phyloP scores from a whole-genome alignment of 2,113 vertebrate genomes.

The Syngnathus floridae region DNA sequence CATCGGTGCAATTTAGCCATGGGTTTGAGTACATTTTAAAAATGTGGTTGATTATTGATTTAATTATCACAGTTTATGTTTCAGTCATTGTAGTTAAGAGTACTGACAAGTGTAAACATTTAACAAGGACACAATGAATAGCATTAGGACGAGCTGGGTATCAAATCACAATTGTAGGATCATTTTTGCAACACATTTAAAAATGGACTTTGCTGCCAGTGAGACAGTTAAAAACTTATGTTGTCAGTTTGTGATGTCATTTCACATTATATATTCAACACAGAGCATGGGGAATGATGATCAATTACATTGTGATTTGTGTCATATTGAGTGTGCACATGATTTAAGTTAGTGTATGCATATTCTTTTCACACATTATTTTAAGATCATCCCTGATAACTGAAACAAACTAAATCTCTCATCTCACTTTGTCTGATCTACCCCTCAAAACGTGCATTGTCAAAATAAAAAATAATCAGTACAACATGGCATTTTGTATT shows the following conservation, averaged over 20 bases:
- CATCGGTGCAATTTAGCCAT: neutral
- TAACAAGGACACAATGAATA: neutral
- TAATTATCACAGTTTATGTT: neutral
- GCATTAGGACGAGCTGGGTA: neutral
- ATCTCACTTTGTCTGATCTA: neutral
- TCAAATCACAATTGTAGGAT: neutral
- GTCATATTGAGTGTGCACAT: neutral
- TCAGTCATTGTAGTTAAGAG: neutral
- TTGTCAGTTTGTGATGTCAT: neutral
- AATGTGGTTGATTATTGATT: neutral
- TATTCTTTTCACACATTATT: neutral
- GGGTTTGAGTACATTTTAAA: neutral
- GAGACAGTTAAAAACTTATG: neutral
- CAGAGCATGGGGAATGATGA: neutral
- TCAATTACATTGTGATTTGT: neutral
- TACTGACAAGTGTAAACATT: neutral
- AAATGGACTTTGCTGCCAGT: neutral
- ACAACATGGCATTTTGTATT: constrained; percentile 17
- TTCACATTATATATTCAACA: constrained; percentile 1
- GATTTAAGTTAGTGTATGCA: neutral
- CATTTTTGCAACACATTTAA: neutral
- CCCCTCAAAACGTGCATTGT: constrained; percentile 2
- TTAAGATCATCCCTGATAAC: neutral
- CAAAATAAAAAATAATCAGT: neutral
- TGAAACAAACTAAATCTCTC: neutral